Evolutionary conservation across 2,797 vertebrate genomes (phyloP).

Genomic region (Spinus pinus): DNA sequence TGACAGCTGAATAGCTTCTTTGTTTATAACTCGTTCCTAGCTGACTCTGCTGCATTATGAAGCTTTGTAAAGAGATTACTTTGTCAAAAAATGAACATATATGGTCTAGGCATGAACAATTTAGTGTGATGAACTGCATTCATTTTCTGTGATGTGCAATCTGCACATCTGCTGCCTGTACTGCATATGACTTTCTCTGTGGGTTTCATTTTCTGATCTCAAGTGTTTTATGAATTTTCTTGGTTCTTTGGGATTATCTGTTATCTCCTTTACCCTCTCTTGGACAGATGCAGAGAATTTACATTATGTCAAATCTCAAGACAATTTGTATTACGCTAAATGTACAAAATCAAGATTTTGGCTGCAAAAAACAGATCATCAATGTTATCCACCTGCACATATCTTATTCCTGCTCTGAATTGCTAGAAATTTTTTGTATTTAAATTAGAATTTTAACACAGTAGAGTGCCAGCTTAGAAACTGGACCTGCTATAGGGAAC

Average conservation of each 20-base stretch:
- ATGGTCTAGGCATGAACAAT: conserved; percentile 26
- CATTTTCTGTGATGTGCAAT: neutral
- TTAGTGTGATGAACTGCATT: neutral
- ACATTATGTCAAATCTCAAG: neutral
- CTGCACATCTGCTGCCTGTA: neutral
- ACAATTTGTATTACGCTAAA: neutral
- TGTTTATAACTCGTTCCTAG: conserved; percentile 47
- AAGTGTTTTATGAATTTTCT: neutral
- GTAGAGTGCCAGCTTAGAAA: neutral
- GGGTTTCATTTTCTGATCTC: neutral
- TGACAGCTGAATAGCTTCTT: conserved; percentile 65
- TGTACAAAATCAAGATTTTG: neutral
- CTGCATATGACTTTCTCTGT: neutral
- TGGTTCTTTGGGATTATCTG: neutral
- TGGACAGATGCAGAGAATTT: neutral
- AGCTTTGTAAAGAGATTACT: conserved; percentile 54
- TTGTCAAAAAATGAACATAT: conserved; percentile 50
- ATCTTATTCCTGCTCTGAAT: neutral
- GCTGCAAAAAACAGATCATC: neutral
- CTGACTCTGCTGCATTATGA: conserved; percentile 42
- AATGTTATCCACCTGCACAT: neutral
- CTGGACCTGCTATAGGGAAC: neutral
- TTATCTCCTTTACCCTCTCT: neutral
- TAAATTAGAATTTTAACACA: neutral
- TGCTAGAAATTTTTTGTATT: neutral